These are phyloP conservation scores for Drosophila anomalata DNA, from an alignment of 2,888 invertebrate genomes.

Conservation along the genomic window DNA sequence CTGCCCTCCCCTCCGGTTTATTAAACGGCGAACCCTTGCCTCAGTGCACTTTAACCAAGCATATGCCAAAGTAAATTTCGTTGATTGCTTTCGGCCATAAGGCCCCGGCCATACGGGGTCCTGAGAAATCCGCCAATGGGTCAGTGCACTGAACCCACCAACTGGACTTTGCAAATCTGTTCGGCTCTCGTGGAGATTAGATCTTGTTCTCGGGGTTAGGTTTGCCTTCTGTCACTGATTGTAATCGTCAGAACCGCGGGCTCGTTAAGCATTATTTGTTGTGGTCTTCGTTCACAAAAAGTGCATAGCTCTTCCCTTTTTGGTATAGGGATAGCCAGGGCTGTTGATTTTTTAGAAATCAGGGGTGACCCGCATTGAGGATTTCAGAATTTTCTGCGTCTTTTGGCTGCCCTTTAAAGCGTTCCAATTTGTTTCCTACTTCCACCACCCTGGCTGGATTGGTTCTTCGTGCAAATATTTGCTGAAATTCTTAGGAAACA, in stretches of 20 bases:
- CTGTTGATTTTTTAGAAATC: conserved; percentile 23
- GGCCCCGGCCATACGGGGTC: conserved; percentile 13
- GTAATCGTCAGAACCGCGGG: conserved; percentile 64
- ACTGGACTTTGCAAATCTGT: conserved; percentile 38
- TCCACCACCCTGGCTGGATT: conserved; percentile 28
- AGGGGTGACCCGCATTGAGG: conserved; percentile 65
- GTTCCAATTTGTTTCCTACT: conserved; percentile 15
- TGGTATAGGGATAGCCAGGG: conserved; percentile 16
- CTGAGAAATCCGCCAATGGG: conserved; percentile 34
- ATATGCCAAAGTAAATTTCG: conserved; percentile 31
- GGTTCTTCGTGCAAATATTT: conserved; percentile 62
- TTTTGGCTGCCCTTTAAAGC: conserved; percentile 57
- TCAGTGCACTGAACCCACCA: conserved; percentile 18
- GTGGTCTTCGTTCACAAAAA: conserved; percentile 42
- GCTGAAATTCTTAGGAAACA: conserved; percentile 62
- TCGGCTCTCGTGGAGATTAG: conserved; percentile 30
- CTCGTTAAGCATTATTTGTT: conserved; percentile 75
- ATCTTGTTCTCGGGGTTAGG: conserved; percentile 40
- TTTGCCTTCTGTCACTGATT: conserved; percentile 78
- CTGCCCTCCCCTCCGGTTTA: conserved; percentile 7
- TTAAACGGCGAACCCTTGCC: conserved; percentile 20
- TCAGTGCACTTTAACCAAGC: conserved; percentile 21
- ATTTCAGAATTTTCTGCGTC: conserved; percentile 34
- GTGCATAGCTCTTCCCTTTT: conserved; percentile 64
- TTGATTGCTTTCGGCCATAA: conserved; percentile 42